Conservation (phyloP, 2,888 invertebrate species). For the Acanthococcus lagerstroemiae region DNA sequence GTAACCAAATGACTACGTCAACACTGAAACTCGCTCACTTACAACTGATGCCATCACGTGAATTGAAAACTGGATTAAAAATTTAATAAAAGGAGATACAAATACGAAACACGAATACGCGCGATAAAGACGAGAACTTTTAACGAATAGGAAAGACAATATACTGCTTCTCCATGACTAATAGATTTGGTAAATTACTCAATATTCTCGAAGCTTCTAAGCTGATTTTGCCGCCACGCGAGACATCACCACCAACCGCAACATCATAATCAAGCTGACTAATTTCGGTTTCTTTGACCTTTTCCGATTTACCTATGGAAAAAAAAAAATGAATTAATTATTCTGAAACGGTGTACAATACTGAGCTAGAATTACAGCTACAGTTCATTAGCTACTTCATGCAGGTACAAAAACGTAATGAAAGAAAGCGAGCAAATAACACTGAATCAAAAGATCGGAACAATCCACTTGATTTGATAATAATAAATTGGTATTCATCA, state of each 20-base stretch:
- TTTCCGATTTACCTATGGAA: slow-evolving; percentile 17
- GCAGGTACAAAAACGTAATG: too few relatives aligned
- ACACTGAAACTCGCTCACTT: too few relatives aligned
- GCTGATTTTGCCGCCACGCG: neutral
- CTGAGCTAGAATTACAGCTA: too few relatives aligned
- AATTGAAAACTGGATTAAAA: too few relatives aligned
- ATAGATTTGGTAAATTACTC: slow-evolving; percentile 35
- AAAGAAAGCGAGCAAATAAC: too few relatives aligned
- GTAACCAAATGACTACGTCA: too few relatives aligned
- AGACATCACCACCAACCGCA: neutral
- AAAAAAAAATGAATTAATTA: neutral
- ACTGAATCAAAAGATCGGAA: too few relatives aligned
- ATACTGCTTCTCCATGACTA: slow-evolving; percentile 36
- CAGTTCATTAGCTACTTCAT: too few relatives aligned
- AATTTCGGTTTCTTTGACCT: neutral
- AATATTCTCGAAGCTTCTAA: slow-evolving; percentile 35
- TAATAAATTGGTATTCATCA: too few relatives aligned
- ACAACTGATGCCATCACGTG: too few relatives aligned
- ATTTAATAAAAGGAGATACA: neutral
- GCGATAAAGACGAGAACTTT: neutral
- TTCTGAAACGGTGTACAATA: too few relatives aligned
- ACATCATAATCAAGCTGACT: neutral
- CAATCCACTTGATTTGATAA: too few relatives aligned
- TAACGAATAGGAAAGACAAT: slow-evolving; percentile 32
- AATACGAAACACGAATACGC: neutral